phyloP scores from a whole-genome alignment of 2,888 invertebrate genomes.

The Agrochola lota region DNA sequence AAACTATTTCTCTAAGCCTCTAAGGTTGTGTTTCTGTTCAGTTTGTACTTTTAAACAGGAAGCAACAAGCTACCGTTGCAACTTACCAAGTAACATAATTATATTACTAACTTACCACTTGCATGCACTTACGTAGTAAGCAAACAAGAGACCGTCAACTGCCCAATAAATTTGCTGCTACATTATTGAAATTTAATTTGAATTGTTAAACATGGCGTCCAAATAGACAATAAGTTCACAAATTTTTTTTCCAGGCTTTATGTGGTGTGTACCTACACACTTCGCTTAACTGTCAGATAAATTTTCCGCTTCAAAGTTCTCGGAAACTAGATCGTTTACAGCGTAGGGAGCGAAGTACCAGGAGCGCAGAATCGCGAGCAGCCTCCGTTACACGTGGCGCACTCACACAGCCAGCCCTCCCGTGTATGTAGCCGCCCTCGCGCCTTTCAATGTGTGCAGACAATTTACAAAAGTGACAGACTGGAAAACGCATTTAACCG shows the following conservation, averaged over 20 bases:
- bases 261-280: constrained; percentile 70
- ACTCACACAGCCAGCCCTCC: constrained; percentile 78
- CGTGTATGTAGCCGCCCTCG: constrained; percentile 66
- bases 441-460: constrained; percentile 68
- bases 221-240: constrained; percentile 32
- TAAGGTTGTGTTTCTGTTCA: neutral
- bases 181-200: constrained; percentile 31
- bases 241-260: constrained; percentile 43
- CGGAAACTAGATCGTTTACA: constrained; percentile 85
- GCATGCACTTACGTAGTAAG: constrained; percentile 24
- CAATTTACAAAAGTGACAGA: constrained; percentile 81
- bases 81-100: constrained; percentile 21
- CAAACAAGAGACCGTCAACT: constrained; percentile 12
- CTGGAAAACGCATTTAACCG: constrained; percentile 84
- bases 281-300: constrained; percentile 80
- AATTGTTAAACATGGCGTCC: neutral
- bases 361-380: constrained; percentile 74
- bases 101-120: constrained; percentile 36
- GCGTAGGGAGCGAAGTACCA: constrained; percentile 78
- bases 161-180: constrained; percentile 26
- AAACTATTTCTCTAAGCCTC: neutral
- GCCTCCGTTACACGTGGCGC: constrained; percentile 80
- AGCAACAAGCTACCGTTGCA: constrained; percentile 22
- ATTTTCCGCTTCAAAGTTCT: constrained; percentile 84
- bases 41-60: constrained; percentile 20